These are phyloP conservation scores for Tokudaia muenninki DNA, from an alignment of 2,797 vertebrate genomes.

Conservation along the genomic window DNA sequence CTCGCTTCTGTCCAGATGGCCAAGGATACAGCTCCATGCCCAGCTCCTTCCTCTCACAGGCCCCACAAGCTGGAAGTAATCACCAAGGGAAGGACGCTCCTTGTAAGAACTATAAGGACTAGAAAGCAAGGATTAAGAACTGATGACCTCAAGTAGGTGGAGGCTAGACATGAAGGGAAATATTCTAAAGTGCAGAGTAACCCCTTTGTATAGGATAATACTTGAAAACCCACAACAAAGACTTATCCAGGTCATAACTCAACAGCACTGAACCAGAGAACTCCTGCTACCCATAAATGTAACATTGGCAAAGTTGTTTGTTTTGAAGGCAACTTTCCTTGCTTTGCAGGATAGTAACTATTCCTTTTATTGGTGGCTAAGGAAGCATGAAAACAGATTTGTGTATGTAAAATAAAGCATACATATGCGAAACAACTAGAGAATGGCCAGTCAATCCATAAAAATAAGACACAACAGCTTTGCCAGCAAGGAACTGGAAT, in stretches of 20 bases:
- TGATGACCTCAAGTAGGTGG: neutral
- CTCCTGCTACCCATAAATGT: conserved; percentile 65
- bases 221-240: neutral
- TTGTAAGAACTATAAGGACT: neutral
- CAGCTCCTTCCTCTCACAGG: conserved; percentile 67
- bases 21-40: conserved; percentile 37
- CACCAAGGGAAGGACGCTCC: neutral
- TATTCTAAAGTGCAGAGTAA: neutral
- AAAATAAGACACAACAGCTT: conserved; percentile 34
- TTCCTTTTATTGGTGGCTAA: conserved; percentile 52
- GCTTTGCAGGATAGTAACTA: conserved; percentile 53
- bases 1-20: conserved; percentile 42
- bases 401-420: conserved; percentile 49
- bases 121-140: neutral
- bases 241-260: neutral
- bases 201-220: neutral
- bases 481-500: conserved; percentile 49
- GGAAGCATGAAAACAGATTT: neutral
- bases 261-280: neutral
- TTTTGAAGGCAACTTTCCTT: conserved; percentile 62
- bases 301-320: conserved; percentile 61
- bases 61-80: neutral
- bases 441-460: conserved; percentile 40
- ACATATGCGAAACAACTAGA: conserved; percentile 39
- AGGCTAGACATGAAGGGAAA: neutral